Evolutionary conservation across 2,797 vertebrate genomes (phyloP), one percentile per base, ranked within the genome.

Genomic region (Falco peregrinus): DNA sequence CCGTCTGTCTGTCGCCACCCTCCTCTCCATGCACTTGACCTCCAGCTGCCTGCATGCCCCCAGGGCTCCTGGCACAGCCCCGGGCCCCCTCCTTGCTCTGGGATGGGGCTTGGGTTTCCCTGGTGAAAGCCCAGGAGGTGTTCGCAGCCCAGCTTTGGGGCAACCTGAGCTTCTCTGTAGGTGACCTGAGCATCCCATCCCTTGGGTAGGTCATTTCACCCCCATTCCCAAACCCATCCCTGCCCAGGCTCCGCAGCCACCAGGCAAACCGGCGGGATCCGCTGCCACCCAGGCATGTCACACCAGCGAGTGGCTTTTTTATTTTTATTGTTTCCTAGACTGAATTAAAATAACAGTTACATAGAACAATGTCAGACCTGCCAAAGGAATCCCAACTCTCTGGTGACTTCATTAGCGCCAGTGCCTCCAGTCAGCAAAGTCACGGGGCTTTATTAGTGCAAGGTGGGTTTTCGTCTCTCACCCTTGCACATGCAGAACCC

Each of bases 321-420:
- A 5, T 39, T 94, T 45, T 63, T 84, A 15, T 63, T 87, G 53
- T 92, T 82, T 76, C 83, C 83, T 77, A 20, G 89, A 56, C 57
- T 51, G 95, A 69, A 92, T 88, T 85, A 77, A 95, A 96, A 84
- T 37, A 84, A 14, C 37, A 2, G 31, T 1, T n/a, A 53, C 28
- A 39, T 8, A 13, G 95, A 96, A 67, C 87, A 16, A 1, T 67
- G 92, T 71, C 96, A 86, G 79, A 68, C 26, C 68, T 63, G 91
- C 95, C 95, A 77, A 50, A 92, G 95, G 96, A 97, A 96, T 96
- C 89, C 96, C 64, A 53, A 51, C 76, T 98, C 97, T 97, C 98
- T 10, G 45, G 96, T 95, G 97, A 95, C 97, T 98, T 98, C 97
- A 97, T 98, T 98, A 98, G 93, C 28, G 6, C 48, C 67, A 1